Evolutionary conservation across 2,797 vertebrate genomes (phyloP).

Genomic region (Luscinia megarhynchos): DNA sequence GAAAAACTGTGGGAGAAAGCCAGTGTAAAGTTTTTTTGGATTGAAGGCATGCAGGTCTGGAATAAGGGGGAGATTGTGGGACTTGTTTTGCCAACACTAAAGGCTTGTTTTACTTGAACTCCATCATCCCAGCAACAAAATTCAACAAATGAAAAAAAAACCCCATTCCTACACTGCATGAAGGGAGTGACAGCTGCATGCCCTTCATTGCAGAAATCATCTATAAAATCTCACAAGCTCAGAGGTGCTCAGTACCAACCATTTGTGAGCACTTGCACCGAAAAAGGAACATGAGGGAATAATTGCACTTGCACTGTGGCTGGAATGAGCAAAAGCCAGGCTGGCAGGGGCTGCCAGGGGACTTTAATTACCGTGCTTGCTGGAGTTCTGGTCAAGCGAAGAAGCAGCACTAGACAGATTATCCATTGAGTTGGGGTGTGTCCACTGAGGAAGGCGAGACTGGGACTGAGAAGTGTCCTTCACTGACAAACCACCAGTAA

Average conservation of each 20-base stretch:
- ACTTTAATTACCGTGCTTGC: slow-evolving; percentile 91
- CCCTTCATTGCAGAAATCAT: not conserved
- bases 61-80: not conserved
- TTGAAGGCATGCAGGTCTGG: not conserved
- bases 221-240: not conserved
- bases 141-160: not conserved
- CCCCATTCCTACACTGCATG: not conserved
- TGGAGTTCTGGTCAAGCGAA: slow-evolving; percentile 93
- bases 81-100: not conserved
- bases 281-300: not conserved
- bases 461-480: slow-evolving; percentile 96
- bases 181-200: not conserved
- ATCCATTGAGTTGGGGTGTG: slow-evolving; percentile 95
- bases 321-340: not conserved
- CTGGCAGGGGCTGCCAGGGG: not conserved
- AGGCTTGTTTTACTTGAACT: not conserved
- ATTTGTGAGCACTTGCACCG: not conserved
- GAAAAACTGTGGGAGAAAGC: not conserved
- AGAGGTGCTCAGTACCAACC: not conserved
- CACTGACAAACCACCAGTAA: slow-evolving; percentile 88
- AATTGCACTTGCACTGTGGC: not conserved
- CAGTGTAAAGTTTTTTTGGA: not conserved
- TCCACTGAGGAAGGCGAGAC: slow-evolving; percentile 99
- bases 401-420: slow-evolving; percentile 90
- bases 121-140: not conserved